Conservation (phyloP, 2,113 vertebrate genomes). For the Tetrao urogallus region DNA sequence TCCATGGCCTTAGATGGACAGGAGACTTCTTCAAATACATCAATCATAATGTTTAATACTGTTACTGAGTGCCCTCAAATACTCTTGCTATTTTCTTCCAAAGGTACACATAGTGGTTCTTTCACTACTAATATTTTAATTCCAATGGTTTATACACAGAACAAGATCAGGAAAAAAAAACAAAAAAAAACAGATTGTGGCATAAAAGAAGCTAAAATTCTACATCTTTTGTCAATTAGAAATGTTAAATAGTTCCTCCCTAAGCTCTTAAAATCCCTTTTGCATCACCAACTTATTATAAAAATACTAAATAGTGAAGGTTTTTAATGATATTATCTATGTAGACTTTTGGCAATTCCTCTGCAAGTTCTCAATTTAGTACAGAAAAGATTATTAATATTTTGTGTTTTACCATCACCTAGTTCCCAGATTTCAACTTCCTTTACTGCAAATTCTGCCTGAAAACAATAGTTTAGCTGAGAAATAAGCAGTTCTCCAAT, state of each 20-base stretch:
- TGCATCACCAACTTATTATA: neutral
- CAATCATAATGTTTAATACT: neutral
- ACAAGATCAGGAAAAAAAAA: neutral
- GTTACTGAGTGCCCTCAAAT: neutral
- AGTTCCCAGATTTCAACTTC: neutral
- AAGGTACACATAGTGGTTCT: neutral
- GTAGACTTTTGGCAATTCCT: neutral
- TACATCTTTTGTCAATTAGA: neutral
- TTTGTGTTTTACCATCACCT: neutral
- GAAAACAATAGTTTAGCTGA: neutral
- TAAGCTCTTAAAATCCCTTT: neutral
- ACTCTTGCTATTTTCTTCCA: neutral
- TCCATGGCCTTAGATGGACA: neutral
- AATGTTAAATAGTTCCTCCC: neutral
- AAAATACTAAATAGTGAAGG: neutral
- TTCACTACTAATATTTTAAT: neutral
- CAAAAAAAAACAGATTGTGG: neutral
- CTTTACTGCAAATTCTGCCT: neutral
- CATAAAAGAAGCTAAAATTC: neutral
- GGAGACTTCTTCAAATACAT: neutral
- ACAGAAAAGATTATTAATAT: neutral
- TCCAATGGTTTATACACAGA: neutral
- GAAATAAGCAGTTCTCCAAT: neutral
- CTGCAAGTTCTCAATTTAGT: neutral
- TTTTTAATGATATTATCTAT: neutral